Evolutionary conservation across 2,113 vertebrate species (phyloP).

Genomic region (Paedocypris sp.): DNA sequence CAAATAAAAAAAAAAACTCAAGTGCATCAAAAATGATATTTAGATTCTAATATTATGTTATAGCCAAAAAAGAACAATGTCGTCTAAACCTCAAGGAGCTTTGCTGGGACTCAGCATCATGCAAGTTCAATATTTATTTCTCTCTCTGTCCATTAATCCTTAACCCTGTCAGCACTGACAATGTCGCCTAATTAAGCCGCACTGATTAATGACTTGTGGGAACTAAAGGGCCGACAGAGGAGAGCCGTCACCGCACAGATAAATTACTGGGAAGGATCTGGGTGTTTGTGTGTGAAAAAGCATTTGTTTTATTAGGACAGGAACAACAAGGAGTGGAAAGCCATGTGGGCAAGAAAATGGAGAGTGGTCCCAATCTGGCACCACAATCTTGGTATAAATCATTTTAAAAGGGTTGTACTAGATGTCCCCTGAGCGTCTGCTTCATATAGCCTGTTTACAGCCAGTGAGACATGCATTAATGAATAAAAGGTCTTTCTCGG

Average conservation of each 20-base stretch:
- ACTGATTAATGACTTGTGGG: conserved; percentile 25
- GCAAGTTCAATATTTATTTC: conserved; percentile 11
- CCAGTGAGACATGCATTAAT: not conserved
- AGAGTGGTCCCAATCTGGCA: too few relatives aligned
- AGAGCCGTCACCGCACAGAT: conserved; percentile 7
- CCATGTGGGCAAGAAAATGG: too few relatives aligned
- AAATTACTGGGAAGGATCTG: not conserved
- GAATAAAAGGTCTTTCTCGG: not conserved
- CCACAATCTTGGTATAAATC: too few relatives aligned
- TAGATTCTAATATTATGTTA: too few relatives aligned
- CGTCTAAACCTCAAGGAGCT: too few relatives aligned
- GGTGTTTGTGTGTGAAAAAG: not conserved
- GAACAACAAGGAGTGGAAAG: not conserved
- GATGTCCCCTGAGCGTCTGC: too few relatives aligned
- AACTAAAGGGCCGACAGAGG: conserved; percentile 8
- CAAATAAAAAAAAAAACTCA: too few relatives aligned
- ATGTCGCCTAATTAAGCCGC: conserved; percentile 18
- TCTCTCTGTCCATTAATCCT: conserved; percentile 3
- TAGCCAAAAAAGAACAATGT: too few relatives aligned
- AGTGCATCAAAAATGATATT: too few relatives aligned
- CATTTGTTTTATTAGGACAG: not conserved
- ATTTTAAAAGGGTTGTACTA: too few relatives aligned
- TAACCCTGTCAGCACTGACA: conserved; percentile 2
- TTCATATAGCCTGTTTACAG: too few relatives aligned
- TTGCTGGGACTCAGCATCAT: too few relatives aligned